phyloP scores from a whole-genome alignment of 2,797 vertebrate genomes.

The Xerus rutilus region DNA sequence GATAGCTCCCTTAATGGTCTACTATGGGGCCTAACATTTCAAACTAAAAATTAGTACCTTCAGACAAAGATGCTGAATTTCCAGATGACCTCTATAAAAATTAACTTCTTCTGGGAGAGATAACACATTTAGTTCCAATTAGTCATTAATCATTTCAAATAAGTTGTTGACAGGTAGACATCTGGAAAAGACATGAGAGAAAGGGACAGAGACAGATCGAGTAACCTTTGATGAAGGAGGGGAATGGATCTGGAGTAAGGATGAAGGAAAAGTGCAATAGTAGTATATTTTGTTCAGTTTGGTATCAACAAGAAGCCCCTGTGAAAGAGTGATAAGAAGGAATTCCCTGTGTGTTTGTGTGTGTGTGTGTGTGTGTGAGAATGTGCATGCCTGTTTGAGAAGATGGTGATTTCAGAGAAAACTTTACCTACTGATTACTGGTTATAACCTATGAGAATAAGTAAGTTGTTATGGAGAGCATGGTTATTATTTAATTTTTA shows the following conservation, averaged over 20 bases:
- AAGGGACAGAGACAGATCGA: neutral
- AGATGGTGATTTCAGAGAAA: neutral
- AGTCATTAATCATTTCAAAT: constrained; percentile 67
- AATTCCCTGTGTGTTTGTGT: neutral
- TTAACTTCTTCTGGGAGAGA: constrained; percentile 43
- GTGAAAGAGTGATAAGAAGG: neutral
- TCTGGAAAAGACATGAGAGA: constrained; percentile 43
- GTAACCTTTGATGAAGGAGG: neutral
- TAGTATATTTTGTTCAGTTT: neutral
- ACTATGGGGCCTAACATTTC: neutral
- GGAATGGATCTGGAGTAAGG: neutral
- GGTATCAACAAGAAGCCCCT: neutral
- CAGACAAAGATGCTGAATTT: constrained; percentile 59
- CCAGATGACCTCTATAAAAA: constrained; percentile 43
- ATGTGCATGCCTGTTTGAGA: neutral
- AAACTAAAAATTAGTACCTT: constrained; percentile 25
- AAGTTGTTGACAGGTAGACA: constrained; percentile 58
- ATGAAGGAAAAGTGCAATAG: neutral
- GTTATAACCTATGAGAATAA: neutral
- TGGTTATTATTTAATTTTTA: constrained; percentile 32
- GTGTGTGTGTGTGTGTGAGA: neutral
- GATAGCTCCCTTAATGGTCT: neutral
- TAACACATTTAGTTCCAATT: constrained; percentile 51
- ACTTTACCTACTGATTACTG: neutral
- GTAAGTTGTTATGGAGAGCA: constrained; percentile 39